Base-by-base conservation (phyloP, 2,888 invertebrate species). In the Euzetes globulus region DNA sequence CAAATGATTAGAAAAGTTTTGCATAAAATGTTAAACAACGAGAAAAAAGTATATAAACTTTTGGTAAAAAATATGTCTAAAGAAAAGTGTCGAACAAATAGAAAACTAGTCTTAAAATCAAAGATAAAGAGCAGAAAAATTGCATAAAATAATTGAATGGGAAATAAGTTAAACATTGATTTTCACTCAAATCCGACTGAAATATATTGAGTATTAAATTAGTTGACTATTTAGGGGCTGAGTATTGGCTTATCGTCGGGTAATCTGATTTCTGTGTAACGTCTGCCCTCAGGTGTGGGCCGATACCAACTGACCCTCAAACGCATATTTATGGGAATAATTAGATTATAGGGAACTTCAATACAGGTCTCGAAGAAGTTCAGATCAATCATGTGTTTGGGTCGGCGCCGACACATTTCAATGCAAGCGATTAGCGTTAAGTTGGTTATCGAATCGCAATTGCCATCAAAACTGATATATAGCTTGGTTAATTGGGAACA, bases 331-430 rank as follows among this genome's bases (percentile, higher is more conserved):
- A 29, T 15, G 1, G 65, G 65, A 13, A 65, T 37, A n/a, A 37
- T 19, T 19, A 65, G 11, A 65, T 65, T 65, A 37, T 17, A 65
- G 15, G 65, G 65, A 33, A 65, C 65, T 37, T 17, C 37, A 37
- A 65, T 65, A 37, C 65, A 65, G 19, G 65, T 65, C 65, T 65
- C 65, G 29, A 65, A 65, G n/a, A 65, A 65, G n/a, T 65, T 65
- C 27, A 65, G 37, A 29, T 65, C 65, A 65, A 65, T 65, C n/a
- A 17, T 13, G 5, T 37, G 17, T 65, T 65, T 65, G 7, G 37
- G 65, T 37, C 65, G 17, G 1, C 19, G 9, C 17, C 37, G 15
- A 37, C 65, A 37, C 65, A 65, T 65, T n/a, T 33, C 33, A 19
- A 65, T 33, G 65, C 65, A 65, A n/a, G 65, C 65, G 19, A 33